Evolutionary conservation across 2,797 vertebrate species (phyloP).

Genomic region (Gymnothorax reevesii): DNA sequence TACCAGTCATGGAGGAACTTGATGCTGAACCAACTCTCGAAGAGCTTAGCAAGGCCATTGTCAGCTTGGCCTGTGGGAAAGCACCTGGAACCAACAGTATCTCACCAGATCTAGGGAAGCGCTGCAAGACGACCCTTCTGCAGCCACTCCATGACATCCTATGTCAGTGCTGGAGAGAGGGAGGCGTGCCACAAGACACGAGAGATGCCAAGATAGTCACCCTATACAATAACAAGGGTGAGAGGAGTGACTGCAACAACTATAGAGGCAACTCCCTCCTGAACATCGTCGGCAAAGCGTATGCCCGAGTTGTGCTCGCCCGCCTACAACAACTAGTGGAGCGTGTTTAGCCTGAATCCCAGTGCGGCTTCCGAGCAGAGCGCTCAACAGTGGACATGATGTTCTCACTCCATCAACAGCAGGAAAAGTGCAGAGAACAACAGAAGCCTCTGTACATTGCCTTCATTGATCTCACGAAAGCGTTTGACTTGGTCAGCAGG

Average conservation of each 20-base stretch:
- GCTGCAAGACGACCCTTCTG: conserved; percentile 3
- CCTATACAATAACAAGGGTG: too few relatives aligned
- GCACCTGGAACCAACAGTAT: conserved; percentile 21
- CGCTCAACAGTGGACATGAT: too few relatives aligned
- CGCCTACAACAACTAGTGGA: neutral
- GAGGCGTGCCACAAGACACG: too few relatives aligned
- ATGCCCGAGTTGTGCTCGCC: neutral
- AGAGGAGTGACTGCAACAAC: too few relatives aligned
- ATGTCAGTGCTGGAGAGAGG: conserved; percentile 8
- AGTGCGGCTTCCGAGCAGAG: too few relatives aligned
- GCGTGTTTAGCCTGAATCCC: neutral
- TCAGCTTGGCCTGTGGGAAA: neutral
- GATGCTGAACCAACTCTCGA: neutral
- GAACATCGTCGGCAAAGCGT: conserved; percentile 18
- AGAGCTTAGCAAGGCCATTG: neutral
- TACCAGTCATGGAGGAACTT: conserved; percentile 2
- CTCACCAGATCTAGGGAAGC: conserved; percentile 3
- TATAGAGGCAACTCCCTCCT: too few relatives aligned
- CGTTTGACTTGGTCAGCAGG: too few relatives aligned
- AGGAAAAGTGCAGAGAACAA: conserved; percentile 26
- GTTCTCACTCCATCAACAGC: conserved; percentile 14
- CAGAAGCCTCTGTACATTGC: neutral
- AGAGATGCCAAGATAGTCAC: too few relatives aligned
- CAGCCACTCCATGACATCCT: conserved; percentile 21
- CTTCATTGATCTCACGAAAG: too few relatives aligned